Evolutionary conservation across 2,113 vertebrate genomes (phyloP).

Genomic region (Forbesichthys agassizii): DNA sequence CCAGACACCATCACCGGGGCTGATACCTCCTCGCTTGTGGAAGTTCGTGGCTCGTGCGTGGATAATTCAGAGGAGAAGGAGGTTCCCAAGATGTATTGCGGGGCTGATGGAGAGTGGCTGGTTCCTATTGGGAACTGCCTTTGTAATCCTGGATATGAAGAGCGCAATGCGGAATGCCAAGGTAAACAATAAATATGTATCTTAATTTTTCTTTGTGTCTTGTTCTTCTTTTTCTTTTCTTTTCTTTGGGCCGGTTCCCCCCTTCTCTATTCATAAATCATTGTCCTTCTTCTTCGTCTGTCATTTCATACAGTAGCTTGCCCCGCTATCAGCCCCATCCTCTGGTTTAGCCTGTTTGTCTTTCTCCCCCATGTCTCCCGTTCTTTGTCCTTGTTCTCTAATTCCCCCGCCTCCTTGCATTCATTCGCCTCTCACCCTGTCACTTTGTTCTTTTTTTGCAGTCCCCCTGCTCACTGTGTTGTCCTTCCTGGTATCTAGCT

Average conservation of each 20-base stretch:
- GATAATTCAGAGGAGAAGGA: conserved; percentile 97
- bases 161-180: conserved; percentile 91
- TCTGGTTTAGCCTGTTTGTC: conserved; percentile 11
- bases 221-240: conserved; percentile 42
- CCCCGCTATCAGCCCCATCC: not conserved
- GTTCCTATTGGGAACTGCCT: conserved; percentile 98
- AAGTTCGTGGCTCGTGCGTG: conserved; percentile 95
- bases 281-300: not conserved
- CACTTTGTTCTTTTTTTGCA: conserved; percentile 14
- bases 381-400: conserved; percentile 42
- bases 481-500: conserved; percentile 57
- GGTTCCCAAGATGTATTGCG: conserved; percentile 99
- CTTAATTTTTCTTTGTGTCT: conserved; percentile 9
- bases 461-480: conserved; percentile 59
- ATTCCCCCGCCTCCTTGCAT: not conserved
- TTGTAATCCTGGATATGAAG: conserved; percentile 94
- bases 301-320: conserved; percentile 1
- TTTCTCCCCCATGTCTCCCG: conserved; percentile 11
- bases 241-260: conserved; percentile 1
- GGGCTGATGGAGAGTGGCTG: conserved; percentile 97
- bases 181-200: conserved; percentile 76
- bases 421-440: conserved; percentile 14
- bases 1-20: conserved; percentile 95
- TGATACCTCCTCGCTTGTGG: conserved; percentile 95
- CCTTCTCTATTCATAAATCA: conserved; percentile 21